phyloP scores from a whole-genome alignment of 2,888 invertebrate species.

The Itoplectis maculator region DNA sequence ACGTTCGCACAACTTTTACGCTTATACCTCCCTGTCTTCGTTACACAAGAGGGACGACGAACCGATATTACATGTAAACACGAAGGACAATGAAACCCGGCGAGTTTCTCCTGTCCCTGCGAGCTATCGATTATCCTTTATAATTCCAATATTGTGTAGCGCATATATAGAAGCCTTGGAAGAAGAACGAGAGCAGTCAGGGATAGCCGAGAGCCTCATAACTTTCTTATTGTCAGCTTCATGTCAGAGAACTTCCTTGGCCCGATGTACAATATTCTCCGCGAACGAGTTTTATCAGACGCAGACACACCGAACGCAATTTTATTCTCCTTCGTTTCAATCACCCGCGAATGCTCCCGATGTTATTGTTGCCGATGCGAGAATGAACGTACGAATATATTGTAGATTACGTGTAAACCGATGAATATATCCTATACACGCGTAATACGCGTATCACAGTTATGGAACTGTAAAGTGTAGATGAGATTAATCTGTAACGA shows the following conservation, averaged over 20 bases:
- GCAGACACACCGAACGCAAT: not conserved
- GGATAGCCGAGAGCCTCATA: constrained; percentile 20
- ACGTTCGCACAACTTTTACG: constrained; percentile 66
- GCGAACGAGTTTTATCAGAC: not conserved
- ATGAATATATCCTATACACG: not conserved
- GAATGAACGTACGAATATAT: constrained; percentile 34
- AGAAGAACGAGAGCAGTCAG: constrained; percentile 38
- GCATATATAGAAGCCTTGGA: not conserved
- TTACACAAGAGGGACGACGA: constrained; percentile 31
- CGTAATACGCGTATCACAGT: not conserved
- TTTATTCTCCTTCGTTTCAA: constrained; percentile 44
- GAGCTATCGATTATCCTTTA: constrained; percentile 45
- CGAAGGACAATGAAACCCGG: constrained; percentile 38
- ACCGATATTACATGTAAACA: constrained; percentile 66
- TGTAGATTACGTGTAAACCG: constrained; percentile 2
- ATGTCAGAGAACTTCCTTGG: constrained; percentile 37
- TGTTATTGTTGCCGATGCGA: constrained; percentile 38
- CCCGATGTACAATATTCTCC: constrained; percentile 39
- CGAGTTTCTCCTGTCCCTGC: constrained; percentile 13
- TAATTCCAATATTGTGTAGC: constrained; percentile 46
- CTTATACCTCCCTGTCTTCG: constrained; percentile 58
- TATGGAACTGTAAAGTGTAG: constrained; percentile 15
- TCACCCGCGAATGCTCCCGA: constrained; percentile 45
- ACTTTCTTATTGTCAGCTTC: constrained; percentile 55
- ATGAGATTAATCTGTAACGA: constrained; percentile 4